Evolutionary conservation across 2,888 invertebrate species (phyloP).

Genomic region (Pocota personata): DNA sequence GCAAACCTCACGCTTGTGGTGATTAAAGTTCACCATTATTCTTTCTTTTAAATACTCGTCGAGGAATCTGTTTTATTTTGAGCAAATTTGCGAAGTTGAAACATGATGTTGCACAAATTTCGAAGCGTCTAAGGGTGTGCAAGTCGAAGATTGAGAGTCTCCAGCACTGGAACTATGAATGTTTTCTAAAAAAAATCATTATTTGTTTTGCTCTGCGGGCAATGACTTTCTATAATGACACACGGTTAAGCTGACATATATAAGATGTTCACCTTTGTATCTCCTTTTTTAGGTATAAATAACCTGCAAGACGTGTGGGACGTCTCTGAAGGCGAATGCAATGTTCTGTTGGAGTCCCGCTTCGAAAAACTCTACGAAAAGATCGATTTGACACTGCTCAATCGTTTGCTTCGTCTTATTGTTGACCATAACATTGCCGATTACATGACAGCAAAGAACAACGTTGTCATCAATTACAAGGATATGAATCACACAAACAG

Average conservation of each 20-base stretch:
- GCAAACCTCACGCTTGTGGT: constrained; percentile 87
- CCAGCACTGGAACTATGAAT: no score
- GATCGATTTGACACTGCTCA: constrained; percentile 98
- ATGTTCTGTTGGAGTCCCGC: constrained; percentile 97
- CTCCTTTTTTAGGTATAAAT: constrained; percentile 89
- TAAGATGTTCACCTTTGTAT: background rate
- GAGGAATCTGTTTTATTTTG: background rate
- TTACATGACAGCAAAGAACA: constrained; percentile 99
- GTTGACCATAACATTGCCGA: constrained; percentile 99
- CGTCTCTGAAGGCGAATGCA: constrained; percentile 98
- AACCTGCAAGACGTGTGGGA: constrained; percentile 99
- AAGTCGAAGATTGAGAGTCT: no score
- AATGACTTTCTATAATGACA: background rate
- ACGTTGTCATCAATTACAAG: constrained; percentile 99
- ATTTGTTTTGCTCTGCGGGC: no score
- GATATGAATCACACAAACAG: constrained; percentile 99
- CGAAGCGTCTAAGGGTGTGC: no score
- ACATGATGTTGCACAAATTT: no score
- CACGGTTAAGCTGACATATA: background rate
- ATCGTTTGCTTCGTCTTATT: constrained; percentile 96
- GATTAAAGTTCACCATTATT: constrained; percentile 41
- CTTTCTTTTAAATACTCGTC: background rate
- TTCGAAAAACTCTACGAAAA: constrained; percentile 99
- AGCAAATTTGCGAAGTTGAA: no score
- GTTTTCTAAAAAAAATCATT: no score